Evolutionary conservation across 1,140 invertebrate species (phyloP).

Genomic region (Bombus sibiricus): DNA sequence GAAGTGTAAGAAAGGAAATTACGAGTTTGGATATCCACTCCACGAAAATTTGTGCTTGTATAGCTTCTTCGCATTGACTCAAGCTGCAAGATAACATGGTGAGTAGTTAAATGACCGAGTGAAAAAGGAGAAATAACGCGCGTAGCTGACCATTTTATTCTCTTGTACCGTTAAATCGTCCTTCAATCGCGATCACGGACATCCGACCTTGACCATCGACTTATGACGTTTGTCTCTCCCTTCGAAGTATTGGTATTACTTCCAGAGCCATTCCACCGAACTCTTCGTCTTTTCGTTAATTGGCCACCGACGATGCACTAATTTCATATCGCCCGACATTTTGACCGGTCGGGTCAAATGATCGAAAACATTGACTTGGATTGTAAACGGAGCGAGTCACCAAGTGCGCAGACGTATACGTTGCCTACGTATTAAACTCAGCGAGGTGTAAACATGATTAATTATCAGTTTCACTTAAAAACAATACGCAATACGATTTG

Average conservation of each 20-base stretch:
- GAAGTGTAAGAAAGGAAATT: background rate
- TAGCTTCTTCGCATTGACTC: background rate
- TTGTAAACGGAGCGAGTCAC: background rate
- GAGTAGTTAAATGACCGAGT: background rate
- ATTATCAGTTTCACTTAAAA: constrained; percentile 1
- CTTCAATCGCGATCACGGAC: constrained; percentile 7
- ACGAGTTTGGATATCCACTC: background rate
- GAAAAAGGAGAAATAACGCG: background rate
- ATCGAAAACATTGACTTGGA: constrained; percentile 14
- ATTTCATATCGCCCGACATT: constrained; percentile 38
- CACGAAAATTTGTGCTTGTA: background rate
- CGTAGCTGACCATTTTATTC: background rate
- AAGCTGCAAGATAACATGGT: no score
- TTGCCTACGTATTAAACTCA: background rate
- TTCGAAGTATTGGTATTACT: background rate
- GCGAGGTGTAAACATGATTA: background rate
- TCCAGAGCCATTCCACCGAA: background rate
- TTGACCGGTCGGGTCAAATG: background rate
- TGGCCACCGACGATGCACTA: constrained; percentile 20
- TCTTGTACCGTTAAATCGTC: constrained; percentile 16
- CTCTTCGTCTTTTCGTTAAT: background rate
- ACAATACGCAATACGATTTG: no score
- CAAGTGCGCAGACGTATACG: background rate
- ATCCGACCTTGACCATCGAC: constrained; percentile 13
- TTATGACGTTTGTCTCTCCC: background rate